Evolutionary conservation across 2,113 vertebrate species (phyloP), one percentile per base, ranked within the genome.

Genomic region (Apteryx mantelli): DNA sequence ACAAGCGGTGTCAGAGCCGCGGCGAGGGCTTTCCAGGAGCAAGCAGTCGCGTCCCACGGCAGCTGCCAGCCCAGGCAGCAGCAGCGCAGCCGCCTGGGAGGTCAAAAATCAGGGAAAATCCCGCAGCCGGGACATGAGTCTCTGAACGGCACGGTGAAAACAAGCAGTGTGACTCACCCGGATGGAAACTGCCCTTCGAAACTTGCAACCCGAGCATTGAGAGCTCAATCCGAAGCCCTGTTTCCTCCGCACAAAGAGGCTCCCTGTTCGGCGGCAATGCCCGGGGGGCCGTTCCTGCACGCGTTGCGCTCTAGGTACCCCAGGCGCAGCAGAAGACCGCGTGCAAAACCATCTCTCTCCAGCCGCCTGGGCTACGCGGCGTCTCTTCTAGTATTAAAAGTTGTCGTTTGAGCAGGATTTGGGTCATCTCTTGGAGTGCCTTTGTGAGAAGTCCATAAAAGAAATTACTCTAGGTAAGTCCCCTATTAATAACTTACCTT

Each of bases 1-100:
- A 34, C 65, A 77, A 65, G 55, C 24, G 28, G 44, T 3, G 3
- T 38, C 61, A 53, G 53, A 77, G 25, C 34, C 36, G 19, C 0
- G 0, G 15, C 12, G 8, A 46, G 28, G 63, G 42, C 64, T 71
- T 40, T 63, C 53, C 28, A 17, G 1, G 5, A 86, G 22, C 40
- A 15, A 76, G 66, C 18, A 32, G 30, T 5, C 61, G n/a, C 34
- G 83, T 18, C 34, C 34, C 40, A 14, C 0, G 0, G 42, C 19
- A 11, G 42, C 30, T 42, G 44, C 30, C 3, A 20, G 36, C 17
- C 48, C 76, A 80, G 52, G 80, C 56, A 93, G 75, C 80, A 81
- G n/a, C 75, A 69, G 46, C 1, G 2, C 70, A 56, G 82, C 32
- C 0, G 0, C 18, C 40, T 0, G 0, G 32, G 36, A 80, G 89